These are phyloP conservation scores for Peucedramus taeniatus DNA, from an alignment of 2,113 vertebrate species.

Conservation along the genomic window DNA sequence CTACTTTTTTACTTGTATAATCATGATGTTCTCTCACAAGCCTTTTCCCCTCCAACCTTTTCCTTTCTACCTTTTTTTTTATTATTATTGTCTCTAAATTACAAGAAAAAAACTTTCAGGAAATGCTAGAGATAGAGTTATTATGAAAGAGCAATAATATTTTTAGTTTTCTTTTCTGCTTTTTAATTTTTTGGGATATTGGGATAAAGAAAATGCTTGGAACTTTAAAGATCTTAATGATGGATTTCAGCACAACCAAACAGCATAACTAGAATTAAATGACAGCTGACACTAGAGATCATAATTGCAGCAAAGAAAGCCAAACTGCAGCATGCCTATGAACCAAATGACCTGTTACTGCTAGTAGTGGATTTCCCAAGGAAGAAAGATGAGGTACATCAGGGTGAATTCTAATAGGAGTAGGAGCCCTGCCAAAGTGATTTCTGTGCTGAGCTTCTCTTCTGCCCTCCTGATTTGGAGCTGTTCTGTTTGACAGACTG, in stretches of 20 bases:
- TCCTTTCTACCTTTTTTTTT: background rate
- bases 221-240: background rate
- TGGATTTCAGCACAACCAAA: background rate
- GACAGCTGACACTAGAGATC: background rate
- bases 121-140: background rate
- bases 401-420: background rate
- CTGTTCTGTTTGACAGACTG: background rate
- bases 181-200: background rate
- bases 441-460: background rate
- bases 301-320: background rate
- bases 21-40: background rate
- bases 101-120: background rate
- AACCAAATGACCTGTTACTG: rapidly evolving
- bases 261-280: background rate
- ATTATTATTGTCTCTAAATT: background rate
- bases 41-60: background rate
- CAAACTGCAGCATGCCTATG: background rate
- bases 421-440: background rate
- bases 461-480: background rate
- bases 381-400: background rate
- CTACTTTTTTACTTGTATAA: background rate
- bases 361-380: background rate
- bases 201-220: background rate
- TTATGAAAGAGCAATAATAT: background rate
- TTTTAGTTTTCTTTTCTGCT: background rate